Percentiles rank a stretch among this genome's conserved stretches.
Conservation (phyloP, 2,113 vertebrate genomes). For the Barnardius zonarius region DNA sequence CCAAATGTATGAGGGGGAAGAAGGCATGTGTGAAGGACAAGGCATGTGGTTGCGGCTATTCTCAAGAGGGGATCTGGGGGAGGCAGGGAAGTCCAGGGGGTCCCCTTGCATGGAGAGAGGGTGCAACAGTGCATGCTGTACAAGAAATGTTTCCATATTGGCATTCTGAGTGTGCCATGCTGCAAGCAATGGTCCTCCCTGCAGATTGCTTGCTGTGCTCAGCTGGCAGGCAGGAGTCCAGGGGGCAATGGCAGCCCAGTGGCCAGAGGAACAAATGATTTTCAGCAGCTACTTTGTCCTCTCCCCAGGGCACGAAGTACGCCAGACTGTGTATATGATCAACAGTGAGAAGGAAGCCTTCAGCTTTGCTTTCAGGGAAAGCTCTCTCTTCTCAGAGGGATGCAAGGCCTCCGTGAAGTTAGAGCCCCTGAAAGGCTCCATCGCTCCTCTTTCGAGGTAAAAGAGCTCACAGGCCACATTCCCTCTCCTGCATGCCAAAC, state of each 20-base stretch:
- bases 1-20: background rate
- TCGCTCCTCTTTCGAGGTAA: slow-evolving; percentile 80
- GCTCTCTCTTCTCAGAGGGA: slow-evolving; percentile 79
- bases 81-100: background rate
- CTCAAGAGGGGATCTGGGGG: background rate
- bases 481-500: background rate
- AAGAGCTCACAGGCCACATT: background rate
- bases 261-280: background rate
- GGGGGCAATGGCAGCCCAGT: background rate
- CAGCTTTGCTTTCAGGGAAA: slow-evolving; percentile 76
- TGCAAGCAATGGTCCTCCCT: background rate
- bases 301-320: slow-evolving; percentile 65
- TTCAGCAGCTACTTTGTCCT: background rate
- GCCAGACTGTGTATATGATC: slow-evolving; percentile 74
- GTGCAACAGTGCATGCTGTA: background rate
- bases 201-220: background rate
- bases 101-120: background rate
- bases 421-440: slow-evolving; percentile 78
- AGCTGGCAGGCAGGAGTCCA: accelerated
- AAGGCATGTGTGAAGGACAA: background rate
- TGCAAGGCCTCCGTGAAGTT: slow-evolving; percentile 69
- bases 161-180: background rate
- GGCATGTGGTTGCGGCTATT: background rate
- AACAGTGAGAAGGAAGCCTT: slow-evolving; percentile 80
- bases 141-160: background rate